phyloP scores from a whole-genome alignment of 2,888 invertebrate species.

The Melinaea marsaeus region DNA sequence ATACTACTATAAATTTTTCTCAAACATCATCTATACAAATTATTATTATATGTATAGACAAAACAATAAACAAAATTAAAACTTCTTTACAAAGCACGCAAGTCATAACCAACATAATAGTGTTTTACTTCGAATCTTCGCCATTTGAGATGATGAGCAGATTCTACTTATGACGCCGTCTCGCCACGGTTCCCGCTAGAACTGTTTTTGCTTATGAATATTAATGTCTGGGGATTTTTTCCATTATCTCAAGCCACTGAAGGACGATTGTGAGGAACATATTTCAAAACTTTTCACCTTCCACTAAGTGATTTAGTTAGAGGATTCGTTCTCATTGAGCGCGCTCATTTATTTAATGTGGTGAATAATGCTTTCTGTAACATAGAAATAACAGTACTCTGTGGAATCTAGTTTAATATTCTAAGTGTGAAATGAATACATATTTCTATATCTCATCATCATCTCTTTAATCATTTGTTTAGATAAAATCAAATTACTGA shows the following conservation, averaged over 20 bases:
- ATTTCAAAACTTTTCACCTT: conserved; percentile 49
- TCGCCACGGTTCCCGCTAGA: conserved; percentile 17
- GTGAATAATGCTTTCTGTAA: conserved; percentile 20
- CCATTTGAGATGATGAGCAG: conserved; percentile 21
- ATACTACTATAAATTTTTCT: too few relatives aligned
- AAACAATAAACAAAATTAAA: not conserved
- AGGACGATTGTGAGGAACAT: conserved; percentile 50
- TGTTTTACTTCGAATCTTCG: conserved; percentile 1
- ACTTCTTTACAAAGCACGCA: not conserved
- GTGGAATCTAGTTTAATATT: not conserved
- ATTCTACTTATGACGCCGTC: conserved; percentile 18
- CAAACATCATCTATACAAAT: too few relatives aligned
- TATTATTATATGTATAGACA: not conserved
- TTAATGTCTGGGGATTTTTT: conserved; percentile 57
- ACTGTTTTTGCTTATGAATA: conserved; percentile 52
- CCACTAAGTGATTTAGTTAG: conserved; percentile 40
- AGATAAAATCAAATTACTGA: not conserved
- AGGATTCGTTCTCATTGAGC: conserved; percentile 23
- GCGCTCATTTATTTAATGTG: conserved; percentile 22
- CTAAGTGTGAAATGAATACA: not conserved
- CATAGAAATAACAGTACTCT: conserved; percentile 11
- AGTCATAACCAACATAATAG: conserved; percentile 2
- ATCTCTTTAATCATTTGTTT: not conserved
- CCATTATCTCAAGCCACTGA: conserved; percentile 49
- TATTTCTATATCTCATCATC: conserved; percentile 4